Evolutionary conservation across 1,140 invertebrate species (phyloP).

Genomic region (Ips typographus): DNA sequence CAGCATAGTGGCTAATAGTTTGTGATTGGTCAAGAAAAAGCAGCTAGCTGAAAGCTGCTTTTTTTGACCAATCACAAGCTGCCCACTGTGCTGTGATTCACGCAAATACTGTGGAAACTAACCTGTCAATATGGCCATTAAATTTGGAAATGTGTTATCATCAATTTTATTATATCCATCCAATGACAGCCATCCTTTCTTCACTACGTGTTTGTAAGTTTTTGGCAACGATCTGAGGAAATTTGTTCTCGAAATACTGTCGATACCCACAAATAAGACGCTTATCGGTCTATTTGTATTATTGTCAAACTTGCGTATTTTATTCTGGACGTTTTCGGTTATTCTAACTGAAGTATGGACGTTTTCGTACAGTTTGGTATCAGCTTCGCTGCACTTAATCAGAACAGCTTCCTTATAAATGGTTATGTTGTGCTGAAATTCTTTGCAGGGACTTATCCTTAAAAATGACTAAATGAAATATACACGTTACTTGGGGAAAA

Average conservation of each 20-base stretch:
- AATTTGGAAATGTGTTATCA: constrained; percentile 81
- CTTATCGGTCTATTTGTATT: constrained; percentile 52
- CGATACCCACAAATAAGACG: constrained; percentile 77
- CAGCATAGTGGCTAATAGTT: too few species aligned
- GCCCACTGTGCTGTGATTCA: background rate
- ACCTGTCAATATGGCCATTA: constrained; percentile 73
- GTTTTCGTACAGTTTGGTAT: constrained; percentile 57
- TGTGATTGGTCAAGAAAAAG: too few species aligned
- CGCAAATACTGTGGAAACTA: background rate
- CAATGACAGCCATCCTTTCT: constrained; percentile 55
- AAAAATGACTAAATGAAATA: constrained; percentile 6
- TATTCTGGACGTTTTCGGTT: constrained; percentile 37
- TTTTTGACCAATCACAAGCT: too few species aligned
- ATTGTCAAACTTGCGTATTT: constrained; percentile 23
- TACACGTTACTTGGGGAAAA: background rate
- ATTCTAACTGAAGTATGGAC: constrained; percentile 54
- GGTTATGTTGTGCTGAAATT: constrained; percentile 51
- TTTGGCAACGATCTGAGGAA: constrained; percentile 74
- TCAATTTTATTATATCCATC: constrained; percentile 69
- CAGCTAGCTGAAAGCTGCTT: too few species aligned
- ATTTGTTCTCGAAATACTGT: constrained; percentile 79
- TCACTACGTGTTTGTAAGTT: constrained; percentile 66
- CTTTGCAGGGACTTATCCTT: constrained; percentile 51
- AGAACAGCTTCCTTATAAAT: constrained; percentile 52
- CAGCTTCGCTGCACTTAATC: constrained; percentile 51